Evolutionary conservation across 2,797 vertebrate species (phyloP), one percentile per base, ranked within the genome.

Genomic region (Eulemur coronatus): DNA sequence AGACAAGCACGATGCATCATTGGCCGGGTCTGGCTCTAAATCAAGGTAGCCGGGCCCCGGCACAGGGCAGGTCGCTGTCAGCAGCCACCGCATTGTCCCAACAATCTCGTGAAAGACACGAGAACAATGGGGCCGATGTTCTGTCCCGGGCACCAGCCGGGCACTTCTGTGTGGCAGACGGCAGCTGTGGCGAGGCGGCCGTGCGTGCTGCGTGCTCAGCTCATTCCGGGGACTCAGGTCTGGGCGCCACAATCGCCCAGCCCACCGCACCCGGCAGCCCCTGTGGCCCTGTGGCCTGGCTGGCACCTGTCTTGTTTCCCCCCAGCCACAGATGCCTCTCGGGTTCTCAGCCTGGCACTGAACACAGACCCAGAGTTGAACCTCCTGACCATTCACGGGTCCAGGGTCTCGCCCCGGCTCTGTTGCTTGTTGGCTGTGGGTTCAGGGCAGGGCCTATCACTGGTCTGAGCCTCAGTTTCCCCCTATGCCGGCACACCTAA

Each of bases 391-490:
- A 33, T 4, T 26, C 55, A 48, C 12, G 30, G 35, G 24, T 43
- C 11, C 0, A 18, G 22, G 41, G 41, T 43, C 33, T 3, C 2
- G 85, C 13, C 41, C 38, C 13, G 0, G 70, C 17, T 14, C 30
- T 28, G n/a, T 55, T 9, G 28, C 24, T 38, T 4, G 0, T 17
- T n/a, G 43, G 46, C 76, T 9, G 0, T 13, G 48, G 48, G 15
- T 30, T 48, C 38, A 30, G 63, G 30, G 5, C 72, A 81, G 52
- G 50, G 50, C 41, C 50, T 38, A 0, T 12, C 38, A 41, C 28
- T 33, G 76, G 33, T 55, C 81, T 38, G 30, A 48, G 72, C 55
- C 91, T 95, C 67, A 48, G 69, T 91, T 86, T 81, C 86, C 52
- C 35, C 13, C 10, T 3, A 50, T 18, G 55, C 12, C 2, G 3